These are phyloP conservation scores for Geophilus truncorum DNA, from an alignment of 2,888 invertebrate species.

Conservation along the genomic window DNA sequence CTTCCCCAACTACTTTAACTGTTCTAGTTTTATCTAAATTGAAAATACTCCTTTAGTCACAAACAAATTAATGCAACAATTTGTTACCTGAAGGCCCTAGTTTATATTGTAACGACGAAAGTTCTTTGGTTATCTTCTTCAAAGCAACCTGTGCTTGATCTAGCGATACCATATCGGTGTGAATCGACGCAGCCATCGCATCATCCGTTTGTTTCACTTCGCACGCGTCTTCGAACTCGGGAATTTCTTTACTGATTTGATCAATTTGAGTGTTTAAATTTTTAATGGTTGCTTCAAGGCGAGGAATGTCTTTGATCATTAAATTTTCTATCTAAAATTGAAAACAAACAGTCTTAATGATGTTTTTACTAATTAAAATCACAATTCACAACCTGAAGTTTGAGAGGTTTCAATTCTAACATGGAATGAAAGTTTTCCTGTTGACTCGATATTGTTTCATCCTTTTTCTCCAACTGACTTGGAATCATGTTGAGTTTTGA, in stretches of 20 bases:
- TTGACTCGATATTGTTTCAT: not conserved
- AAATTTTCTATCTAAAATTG: not conserved
- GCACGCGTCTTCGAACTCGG: not conserved
- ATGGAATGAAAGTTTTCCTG: not conserved
- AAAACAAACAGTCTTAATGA: not conserved
- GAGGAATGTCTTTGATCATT: not conserved
- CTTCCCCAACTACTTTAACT: not conserved
- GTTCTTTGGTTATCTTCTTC: not conserved
- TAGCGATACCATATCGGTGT: not conserved
- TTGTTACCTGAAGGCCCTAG: not conserved
- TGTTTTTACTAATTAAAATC: too few species aligned
- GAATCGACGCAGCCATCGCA: not conserved
- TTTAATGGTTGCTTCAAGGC: not conserved
- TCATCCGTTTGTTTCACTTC: not conserved
- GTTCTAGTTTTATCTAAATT: conserved; percentile 2
- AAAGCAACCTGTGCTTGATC: not conserved
- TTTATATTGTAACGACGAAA: not conserved
- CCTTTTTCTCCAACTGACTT: not conserved
- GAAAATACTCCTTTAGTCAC: not conserved
- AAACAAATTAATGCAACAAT: not conserved
- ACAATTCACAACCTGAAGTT: not conserved
- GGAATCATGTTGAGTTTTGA: conserved; percentile 5
- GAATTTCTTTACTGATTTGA: not conserved
- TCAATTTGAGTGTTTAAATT: not conserved
- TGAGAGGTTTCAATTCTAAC: not conserved